A percentile compares a stretch with the other conserved stretches of the same genome.
Evolutionary conservation across 2,888 invertebrate genomes (phyloP).

Genomic region (Chorisops tibialis): DNA sequence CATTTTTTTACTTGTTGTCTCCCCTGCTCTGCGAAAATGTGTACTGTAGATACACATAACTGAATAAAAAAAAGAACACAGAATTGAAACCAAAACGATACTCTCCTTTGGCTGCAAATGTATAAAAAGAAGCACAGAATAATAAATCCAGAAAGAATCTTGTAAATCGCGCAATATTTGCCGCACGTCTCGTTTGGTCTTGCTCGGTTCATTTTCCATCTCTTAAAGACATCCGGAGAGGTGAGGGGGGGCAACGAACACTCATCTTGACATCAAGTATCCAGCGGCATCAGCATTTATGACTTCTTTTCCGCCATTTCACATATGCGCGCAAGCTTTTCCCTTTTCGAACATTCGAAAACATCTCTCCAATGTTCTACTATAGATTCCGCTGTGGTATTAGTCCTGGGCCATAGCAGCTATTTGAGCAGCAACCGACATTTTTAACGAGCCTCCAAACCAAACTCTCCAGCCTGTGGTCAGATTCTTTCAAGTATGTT

Average conservation of each 20-base stretch:
- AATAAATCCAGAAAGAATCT: conserved; percentile 25
- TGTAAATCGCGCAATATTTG: conserved; percentile 23
- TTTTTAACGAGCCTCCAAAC: too few species aligned
- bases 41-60: neutral
- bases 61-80: neutral
- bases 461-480: too few species aligned
- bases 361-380: neutral
- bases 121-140: conserved; percentile 8
- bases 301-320: neutral
- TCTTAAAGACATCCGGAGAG: neutral
- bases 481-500: too few species aligned
- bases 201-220: too few species aligned
- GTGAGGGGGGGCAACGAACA: neutral
- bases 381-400: too few species aligned
- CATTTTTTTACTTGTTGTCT: neutral
- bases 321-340: neutral
- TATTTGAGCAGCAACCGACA: too few species aligned
- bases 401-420: too few species aligned
- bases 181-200: neutral
- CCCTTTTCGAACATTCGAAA: neutral
- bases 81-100: neutral
- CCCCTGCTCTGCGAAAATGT: too few species aligned
- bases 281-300: neutral
- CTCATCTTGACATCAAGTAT: conserved; percentile 6
- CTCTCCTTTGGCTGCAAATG: conserved; percentile 16